Percentiles rank a stretch among this genome's conserved stretches.
phyloP scores from a whole-genome alignment of 2,888 invertebrate species.

The Mesorhabditis sp. region DNA sequence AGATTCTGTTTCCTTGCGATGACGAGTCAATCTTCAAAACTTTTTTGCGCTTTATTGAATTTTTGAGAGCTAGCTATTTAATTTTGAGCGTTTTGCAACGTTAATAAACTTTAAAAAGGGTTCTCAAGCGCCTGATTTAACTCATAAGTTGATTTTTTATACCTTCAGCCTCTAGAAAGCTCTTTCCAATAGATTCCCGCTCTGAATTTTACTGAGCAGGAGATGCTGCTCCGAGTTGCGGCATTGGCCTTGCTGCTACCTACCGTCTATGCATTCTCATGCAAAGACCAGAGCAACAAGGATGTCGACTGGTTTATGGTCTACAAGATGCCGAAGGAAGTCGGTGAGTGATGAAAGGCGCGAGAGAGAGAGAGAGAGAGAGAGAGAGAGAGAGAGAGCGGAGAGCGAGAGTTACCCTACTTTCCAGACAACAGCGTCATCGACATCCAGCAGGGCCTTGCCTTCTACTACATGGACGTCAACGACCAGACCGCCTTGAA shows the following conservation, averaged over 20 bases:
- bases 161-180: no score
- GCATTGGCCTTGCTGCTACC: slow-evolving; percentile 13
- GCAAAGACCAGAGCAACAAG: slow-evolving; percentile 43
- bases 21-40: no score
- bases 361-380: neutral
- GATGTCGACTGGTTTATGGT: slow-evolving; percentile 49
- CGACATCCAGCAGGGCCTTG: slow-evolving; percentile 35
- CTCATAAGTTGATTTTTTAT: no score
- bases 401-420: neutral
- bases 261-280: slow-evolving; percentile 30
- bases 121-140: no score
- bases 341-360: slow-evolving; percentile 8
- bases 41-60: no score
- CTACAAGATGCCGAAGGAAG: slow-evolving; percentile 47
- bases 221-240: slow-evolving; percentile 11
- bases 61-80: no score
- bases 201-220: no score
- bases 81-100: no score
- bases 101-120: no score
- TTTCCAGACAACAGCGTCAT: slow-evolving; percentile 26
- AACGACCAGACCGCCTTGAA: slow-evolving; percentile 32
- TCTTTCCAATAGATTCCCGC: no score
- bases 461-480: slow-evolving; percentile 47
- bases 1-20: no score
- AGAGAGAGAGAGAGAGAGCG: neutral